A percentile compares a stretch with the other conserved stretches of the same genome.
phyloP scores from a whole-genome alignment of 2,888 invertebrate species.

The Drosophila neotestacea region DNA sequence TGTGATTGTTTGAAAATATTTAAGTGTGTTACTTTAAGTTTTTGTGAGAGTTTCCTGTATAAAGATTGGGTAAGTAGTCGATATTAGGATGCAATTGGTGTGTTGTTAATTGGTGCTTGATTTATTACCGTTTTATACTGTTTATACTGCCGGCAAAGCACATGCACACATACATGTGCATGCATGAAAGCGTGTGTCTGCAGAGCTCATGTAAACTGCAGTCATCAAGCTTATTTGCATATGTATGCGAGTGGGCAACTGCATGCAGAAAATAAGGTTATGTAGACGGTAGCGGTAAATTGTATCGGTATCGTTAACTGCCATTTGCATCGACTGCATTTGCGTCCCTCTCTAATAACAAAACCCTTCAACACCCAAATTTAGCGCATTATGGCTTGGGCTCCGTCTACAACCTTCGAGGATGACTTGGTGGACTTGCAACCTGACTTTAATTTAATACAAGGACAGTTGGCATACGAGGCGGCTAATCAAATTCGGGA shows the following conservation, averaged over 20 bases:
- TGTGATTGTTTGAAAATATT: constrained; percentile 1
- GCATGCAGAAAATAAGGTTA: constrained; percentile 46
- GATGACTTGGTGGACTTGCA: constrained; percentile 81
- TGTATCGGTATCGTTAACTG: background rate
- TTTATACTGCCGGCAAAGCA: constrained; percentile 25
- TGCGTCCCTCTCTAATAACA: constrained; percentile 20
- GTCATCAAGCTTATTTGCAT: background rate
- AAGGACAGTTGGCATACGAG: constrained; percentile 71
- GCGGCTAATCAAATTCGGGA: constrained; percentile 23
- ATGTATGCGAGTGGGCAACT: constrained; percentile 25
- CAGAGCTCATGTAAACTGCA: background rate
- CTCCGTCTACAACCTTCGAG: constrained; percentile 77
- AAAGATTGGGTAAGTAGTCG: constrained; percentile 20
- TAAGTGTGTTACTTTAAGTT: background rate
- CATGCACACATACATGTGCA: background rate
- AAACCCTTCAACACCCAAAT: constrained; percentile 18
- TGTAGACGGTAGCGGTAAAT: constrained; percentile 28
- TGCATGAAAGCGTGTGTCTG: background rate
- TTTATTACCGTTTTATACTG: background rate
- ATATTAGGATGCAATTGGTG: background rate
- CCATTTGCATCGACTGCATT: constrained; percentile 21
- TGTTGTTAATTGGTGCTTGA: background rate
- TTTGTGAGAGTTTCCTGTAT: background rate
- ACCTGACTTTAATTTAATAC: constrained; percentile 75
- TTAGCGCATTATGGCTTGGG: constrained; percentile 72